Conservation (phyloP, 2,113 vertebrate genomes). For the Glaucidium brasilianum region DNA sequence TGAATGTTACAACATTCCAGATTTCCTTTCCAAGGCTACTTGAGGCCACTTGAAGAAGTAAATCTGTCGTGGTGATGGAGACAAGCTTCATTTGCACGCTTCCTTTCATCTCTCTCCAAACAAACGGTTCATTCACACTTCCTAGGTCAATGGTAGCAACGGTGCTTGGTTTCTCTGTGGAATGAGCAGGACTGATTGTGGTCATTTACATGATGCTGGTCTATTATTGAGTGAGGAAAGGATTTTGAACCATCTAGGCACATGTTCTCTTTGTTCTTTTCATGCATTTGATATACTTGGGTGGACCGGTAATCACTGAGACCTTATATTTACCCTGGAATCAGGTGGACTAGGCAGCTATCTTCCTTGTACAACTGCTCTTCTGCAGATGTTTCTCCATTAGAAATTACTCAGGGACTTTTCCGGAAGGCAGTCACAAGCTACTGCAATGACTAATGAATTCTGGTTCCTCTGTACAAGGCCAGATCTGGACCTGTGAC, state of each 20-base stretch:
- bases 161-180: background rate
- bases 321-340: background rate
- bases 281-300: background rate
- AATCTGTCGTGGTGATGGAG: slow-evolving; percentile 64
- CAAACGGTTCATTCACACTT: slow-evolving; percentile 60
- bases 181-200: background rate
- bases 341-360: background rate
- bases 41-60: slow-evolving; percentile 65
- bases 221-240: background rate
- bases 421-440: background rate
- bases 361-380: background rate
- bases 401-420: background rate
- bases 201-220: background rate
- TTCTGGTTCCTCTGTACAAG: background rate
- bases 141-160: slow-evolving; percentile 45
- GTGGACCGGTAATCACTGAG: background rate
- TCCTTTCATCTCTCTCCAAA: slow-evolving; percentile 64
- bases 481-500: background rate
- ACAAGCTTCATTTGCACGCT: slow-evolving; percentile 56
- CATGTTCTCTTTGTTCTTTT: background rate
- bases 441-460: background rate
- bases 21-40: slow-evolving; percentile 66
- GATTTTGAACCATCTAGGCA: background rate
- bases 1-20: slow-evolving; percentile 63
- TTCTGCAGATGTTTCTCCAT: background rate